A percentile compares a stretch with the other conserved stretches of the same genome.
phyloP scores from a whole-genome alignment of 1,140 invertebrate species.

The Halictus rubicundus region DNA sequence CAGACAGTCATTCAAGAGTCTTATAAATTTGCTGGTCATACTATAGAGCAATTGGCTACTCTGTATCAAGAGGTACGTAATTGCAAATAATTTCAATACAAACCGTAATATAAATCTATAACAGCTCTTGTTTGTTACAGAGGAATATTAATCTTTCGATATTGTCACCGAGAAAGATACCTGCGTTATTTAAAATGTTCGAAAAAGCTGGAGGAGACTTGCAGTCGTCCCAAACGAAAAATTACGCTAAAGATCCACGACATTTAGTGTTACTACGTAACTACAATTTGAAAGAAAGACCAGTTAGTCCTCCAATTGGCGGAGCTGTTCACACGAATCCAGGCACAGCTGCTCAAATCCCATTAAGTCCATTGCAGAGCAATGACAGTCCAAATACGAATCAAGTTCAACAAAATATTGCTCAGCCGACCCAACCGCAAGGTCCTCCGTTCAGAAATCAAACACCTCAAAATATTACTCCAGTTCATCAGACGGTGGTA shows the following conservation, averaged over 20 bases:
- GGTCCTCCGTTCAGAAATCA: conserved; percentile 72
- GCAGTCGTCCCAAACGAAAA: conserved; percentile 89
- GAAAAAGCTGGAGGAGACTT: conserved; percentile 93
- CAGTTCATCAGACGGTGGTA: conserved; percentile 72
- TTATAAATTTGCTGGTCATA: conserved; percentile 86
- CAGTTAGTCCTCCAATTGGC: conserved; percentile 86
- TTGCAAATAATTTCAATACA: conserved; percentile 16
- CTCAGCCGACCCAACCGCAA: conserved; percentile 71
- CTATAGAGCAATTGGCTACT: conserved; percentile 87
- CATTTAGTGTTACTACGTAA: conserved; percentile 88
- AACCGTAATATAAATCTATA: conserved; percentile 17
- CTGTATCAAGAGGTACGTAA: conserved; percentile 86
- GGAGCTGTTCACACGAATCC: conserved; percentile 69
- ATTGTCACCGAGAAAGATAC: conserved; percentile 93
- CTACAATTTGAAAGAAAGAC: conserved; percentile 89
- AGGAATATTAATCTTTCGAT: conserved; percentile 92
- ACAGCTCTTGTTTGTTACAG: conserved; percentile 77
- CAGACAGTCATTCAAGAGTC: conserved; percentile 91
- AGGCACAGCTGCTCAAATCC: conserved; percentile 73
- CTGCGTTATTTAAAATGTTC: conserved; percentile 88
- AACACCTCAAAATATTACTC: conserved; percentile 75
- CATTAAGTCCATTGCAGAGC: conserved; percentile 82
- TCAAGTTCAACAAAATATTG: conserved; percentile 73
- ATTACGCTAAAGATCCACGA: conserved; percentile 93
- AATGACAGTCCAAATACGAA: conserved; percentile 82